Evolutionary conservation across 2,888 invertebrate genomes (phyloP), one percentile per base, ranked within the genome.

Genomic region (Heliconius aoede): DNA sequence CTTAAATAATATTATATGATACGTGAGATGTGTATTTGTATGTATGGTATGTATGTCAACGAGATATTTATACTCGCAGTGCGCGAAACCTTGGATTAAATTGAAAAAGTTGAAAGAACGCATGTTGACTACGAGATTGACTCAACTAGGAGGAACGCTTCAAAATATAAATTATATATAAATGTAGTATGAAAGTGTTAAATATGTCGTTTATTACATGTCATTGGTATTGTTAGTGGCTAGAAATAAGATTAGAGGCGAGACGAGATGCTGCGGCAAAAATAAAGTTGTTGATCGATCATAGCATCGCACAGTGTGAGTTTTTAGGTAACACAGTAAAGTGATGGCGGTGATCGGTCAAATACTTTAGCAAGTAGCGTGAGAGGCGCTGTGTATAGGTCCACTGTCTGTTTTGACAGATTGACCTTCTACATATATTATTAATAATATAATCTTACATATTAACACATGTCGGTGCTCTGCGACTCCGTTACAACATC

Each of bases 221-320:
- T 60, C n/a, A 46, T 24, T 51, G 46, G 46, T 32, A 26, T 72
- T 55, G 58, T 75, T 72, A 73, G 73, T 26, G 55, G 58, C 65
- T 24, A n/a, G 40, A 36, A 61, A 55, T 51, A 67, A 61, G 30
- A 46, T 67, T 72, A 76, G 73, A 55, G 60, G 78, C 76, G 77
- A 74, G 78, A 79, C 77, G 68, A 76, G 46, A 77, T 71, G 74
- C 77, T 78, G 77, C 40, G 72, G 68, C 28, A 4, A 21, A 32
- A 30, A 55, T n/a, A 32, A 24, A 30, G 30, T 13, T 3, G 9
- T 46, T 30, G 69, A n/a, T 30, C 69, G 51, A 55, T 15, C 21
- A 15, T 7, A 13, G 2, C 7, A 21, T 15, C 21, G 1, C 36
- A 11, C 36, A 0, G 9, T 11, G 36, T 26, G 26, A 5, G 26